Base-by-base conservation (phyloP, 1,140 invertebrate genomes). In the Heliconius congener region DNA sequence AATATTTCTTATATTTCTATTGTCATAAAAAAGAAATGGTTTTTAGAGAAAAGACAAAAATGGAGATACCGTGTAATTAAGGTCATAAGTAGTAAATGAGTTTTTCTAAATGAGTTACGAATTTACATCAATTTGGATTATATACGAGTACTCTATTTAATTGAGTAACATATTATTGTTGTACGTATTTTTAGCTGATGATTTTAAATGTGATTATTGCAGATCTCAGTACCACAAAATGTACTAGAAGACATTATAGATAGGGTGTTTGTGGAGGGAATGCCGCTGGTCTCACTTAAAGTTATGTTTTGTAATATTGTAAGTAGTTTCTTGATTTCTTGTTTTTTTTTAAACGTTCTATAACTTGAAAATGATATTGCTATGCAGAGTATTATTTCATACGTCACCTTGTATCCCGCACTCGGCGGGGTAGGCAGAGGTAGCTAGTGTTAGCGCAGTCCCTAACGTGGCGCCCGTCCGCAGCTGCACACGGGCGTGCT, bases 301-400 rank as follows among this genome's bases (percentile, higher is more conserved):
- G 89, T 92, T 34, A 80, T 93, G 82, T 94, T 90, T 81, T 94
- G 92, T 81, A 91, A 91, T 82, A 87, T 84, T 80, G 92, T 94
- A 75, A 92, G 92, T 5, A 55, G 52, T n/a, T 8, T 0, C 8
- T 8, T 55, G 3, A 46, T 46, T 11, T 46, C 13, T 46, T 46
- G 42, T 13, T 46, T 13, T 46, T 46, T 46, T 46, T 46, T 23
- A 23, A 46, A 46, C 42, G 4, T 46, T 13, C 42, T 46, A 3
- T 46, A 46, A 46, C 4, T 46, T 3, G 52, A 71, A 16, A 13
- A 70, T 34, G 74, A 30, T 46, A 46, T 42, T 73, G n/a, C 23
- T 73, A 46, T 46, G 42, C 13, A 3, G 16, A 23, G 30, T 19
- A 19, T 57, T 34, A 4, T n/a, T 34, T 71, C 16, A 34, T 23